A percentile compares a stretch with the other conserved stretches of the same genome.
Conservation (phyloP, 2,888 invertebrate genomes). For the Cosmorhoe ocellata region DNA sequence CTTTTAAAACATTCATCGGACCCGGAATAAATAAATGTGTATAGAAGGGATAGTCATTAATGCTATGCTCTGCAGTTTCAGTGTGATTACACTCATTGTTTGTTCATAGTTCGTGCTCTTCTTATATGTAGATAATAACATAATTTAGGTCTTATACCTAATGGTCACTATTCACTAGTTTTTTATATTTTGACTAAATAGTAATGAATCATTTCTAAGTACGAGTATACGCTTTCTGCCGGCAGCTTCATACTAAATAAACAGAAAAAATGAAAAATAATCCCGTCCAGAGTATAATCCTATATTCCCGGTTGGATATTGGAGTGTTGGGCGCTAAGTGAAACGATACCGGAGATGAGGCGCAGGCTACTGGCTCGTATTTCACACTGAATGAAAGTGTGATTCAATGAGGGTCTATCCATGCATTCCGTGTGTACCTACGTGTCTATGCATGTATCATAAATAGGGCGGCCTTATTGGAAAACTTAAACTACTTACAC, state of each 20-base stretch:
- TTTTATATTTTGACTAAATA: too few relatives aligned
- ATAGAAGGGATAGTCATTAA: conserved; percentile 72
- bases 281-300: conserved; percentile 10
- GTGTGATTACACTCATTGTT: conserved; percentile 51
- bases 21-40: conserved; percentile 11
- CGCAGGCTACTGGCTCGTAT: conserved; percentile 50
- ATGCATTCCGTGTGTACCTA: conserved; percentile 7
- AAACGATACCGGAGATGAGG: conserved; percentile 71
- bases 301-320: conserved; percentile 10
- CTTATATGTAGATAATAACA: too few relatives aligned
- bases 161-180: too few relatives aligned
- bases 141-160: too few relatives aligned
- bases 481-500: conserved; percentile 1
- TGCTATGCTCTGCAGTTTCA: conserved; percentile 57
- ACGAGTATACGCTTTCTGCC: too few relatives aligned
- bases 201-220: too few relatives aligned
- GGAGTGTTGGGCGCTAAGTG: conserved; percentile 50
- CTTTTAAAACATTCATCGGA: conserved; percentile 64
- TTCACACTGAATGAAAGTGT: conserved; percentile 44
- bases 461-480: conserved; percentile 2
- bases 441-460: not conserved
- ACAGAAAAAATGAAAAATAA: conserved; percentile 1
- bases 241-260: not conserved
- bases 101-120: not conserved
- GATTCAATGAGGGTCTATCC: conserved; percentile 16